phyloP scores from a whole-genome alignment of 2,888 invertebrate genomes.

The Anorthoa munda region DNA sequence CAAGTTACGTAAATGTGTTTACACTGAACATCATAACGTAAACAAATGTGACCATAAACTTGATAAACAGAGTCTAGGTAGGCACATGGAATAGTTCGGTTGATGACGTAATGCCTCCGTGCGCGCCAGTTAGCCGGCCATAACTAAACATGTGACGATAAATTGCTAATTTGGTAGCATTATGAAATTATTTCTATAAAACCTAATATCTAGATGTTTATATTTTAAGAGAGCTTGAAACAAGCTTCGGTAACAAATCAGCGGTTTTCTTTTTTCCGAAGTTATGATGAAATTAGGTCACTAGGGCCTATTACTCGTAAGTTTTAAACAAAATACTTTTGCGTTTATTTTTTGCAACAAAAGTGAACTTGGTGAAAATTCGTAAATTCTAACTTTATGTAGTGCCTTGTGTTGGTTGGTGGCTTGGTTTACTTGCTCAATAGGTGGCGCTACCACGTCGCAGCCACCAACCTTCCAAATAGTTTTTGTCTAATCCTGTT shows the following conservation, averaged over 20 bases:
- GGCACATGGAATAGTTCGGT: constrained; percentile 57
- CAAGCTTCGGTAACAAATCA: not conserved
- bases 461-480: constrained; percentile 11
- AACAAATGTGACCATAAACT: constrained; percentile 77
- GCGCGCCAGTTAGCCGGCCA: constrained; percentile 38
- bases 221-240: not conserved
- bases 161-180: constrained; percentile 19
- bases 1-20: constrained; percentile 67
- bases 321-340: constrained; percentile 4
- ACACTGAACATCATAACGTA: constrained; percentile 66
- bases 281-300: constrained; percentile 34
- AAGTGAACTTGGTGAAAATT: not conserved
- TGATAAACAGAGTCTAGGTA: constrained; percentile 66
- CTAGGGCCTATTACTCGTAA: not conserved
- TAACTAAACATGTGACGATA: constrained; percentile 38
- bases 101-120: constrained; percentile 56
- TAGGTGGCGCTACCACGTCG: constrained; percentile 52
- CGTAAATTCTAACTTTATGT: not conserved
- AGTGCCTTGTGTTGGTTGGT: not conserved
- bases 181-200: not conserved
- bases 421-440: constrained; percentile 4
- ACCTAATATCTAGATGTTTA: not conserved
- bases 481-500: constrained; percentile 8
- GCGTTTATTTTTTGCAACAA: constrained; percentile 4
- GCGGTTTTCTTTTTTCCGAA: not conserved